phyloP scores from a whole-genome alignment of 2,888 invertebrate species.

The Drosophila histrio region DNA sequence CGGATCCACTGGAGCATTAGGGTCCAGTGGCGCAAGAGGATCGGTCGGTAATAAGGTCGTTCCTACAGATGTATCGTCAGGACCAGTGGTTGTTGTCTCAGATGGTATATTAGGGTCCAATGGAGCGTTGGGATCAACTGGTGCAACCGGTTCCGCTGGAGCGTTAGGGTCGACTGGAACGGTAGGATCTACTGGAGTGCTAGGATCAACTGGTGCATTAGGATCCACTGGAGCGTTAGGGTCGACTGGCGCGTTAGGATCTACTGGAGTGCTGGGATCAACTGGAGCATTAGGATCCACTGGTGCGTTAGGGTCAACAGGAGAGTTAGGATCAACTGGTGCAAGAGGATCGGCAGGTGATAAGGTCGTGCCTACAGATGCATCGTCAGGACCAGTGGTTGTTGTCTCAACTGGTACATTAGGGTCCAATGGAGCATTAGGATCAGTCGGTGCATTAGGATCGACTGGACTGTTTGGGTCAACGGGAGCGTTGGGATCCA shows the following conservation, averaged over 20 bases:
- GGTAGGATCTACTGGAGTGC: too few relatives aligned
- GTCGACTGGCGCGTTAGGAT: too few relatives aligned
- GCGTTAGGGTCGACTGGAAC: too few relatives aligned
- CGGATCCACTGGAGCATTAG: slow-evolving; percentile 18
- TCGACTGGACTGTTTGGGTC: slow-evolving; percentile 10
- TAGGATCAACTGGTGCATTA: too few relatives aligned
- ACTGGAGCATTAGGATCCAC: too few relatives aligned
- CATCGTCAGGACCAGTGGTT: slow-evolving; percentile 4
- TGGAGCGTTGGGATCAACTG: slow-evolving; percentile 40
- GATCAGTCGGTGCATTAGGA: slow-evolving; percentile 4
- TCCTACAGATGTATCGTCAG: not conserved
- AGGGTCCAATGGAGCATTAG: slow-evolving; percentile 1
- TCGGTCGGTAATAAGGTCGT: not conserved
- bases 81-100: not conserved
- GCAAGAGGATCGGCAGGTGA: too few relatives aligned
- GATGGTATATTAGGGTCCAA: slow-evolving; percentile 41
- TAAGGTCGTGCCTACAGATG: slow-evolving; percentile 18
- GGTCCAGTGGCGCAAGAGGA: not conserved
- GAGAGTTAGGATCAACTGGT: too few relatives aligned
- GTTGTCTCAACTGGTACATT: slow-evolving; percentile 22
- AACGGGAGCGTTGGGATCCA: slow-evolving; percentile 1
- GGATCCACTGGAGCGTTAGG: too few relatives aligned
- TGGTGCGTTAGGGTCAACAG: too few relatives aligned
- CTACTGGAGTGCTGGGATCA: too few relatives aligned
- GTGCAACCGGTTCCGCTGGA: too few relatives aligned